Evolutionary conservation across 2,113 vertebrate genomes (phyloP), one percentile per base, ranked within the genome.

Genomic region (Camelus dromedarius): DNA sequence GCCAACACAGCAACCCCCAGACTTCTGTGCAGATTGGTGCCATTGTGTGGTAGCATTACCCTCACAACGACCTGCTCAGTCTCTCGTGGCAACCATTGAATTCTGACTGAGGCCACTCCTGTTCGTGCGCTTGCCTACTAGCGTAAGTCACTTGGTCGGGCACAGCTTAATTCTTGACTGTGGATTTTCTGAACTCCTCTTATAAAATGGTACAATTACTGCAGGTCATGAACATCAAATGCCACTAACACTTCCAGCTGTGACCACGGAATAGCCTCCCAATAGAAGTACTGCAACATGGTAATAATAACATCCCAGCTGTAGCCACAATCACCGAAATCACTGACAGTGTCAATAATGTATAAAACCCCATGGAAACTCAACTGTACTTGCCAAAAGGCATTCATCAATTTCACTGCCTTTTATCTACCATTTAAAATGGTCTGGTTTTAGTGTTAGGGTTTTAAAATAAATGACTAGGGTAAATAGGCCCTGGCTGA

Each of bases 271-370:
- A 98, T 97, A 98, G 97, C 97, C 96, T 97, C 97, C 98, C 85
- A 26, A 96, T 96, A 98, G 97, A 98, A 98, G 97, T 91, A 90
- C 89, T 94, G 96, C 97, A 98, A 98, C 98, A 97, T 95, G 35
- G 97, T 94, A 97, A 98, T 98, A 98, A 98, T 93, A 98, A 98
- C 66, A 97, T 96, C 97, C 98, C 98, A 98, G 98, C 98, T 98
- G 98, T 91, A 98, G 97, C 97, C 98, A 98, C 98, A 98, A 97
- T 98, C 98, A 97, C 97, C 54, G 98, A 98, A 98, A 98, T 96
- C 98, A 97, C 97, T 96, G 97, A 98, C 98, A 82, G 98, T 89
- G 97, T 98, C 98, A 97, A 62, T 95, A 98, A 98, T 80, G 92
- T 95, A 97, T 93, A 97, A 98, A 98, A 97, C 97, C 98, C 98